Evolutionary conservation across 2,888 invertebrate species (phyloP).

Genomic region (Cerastis rubricosa): DNA sequence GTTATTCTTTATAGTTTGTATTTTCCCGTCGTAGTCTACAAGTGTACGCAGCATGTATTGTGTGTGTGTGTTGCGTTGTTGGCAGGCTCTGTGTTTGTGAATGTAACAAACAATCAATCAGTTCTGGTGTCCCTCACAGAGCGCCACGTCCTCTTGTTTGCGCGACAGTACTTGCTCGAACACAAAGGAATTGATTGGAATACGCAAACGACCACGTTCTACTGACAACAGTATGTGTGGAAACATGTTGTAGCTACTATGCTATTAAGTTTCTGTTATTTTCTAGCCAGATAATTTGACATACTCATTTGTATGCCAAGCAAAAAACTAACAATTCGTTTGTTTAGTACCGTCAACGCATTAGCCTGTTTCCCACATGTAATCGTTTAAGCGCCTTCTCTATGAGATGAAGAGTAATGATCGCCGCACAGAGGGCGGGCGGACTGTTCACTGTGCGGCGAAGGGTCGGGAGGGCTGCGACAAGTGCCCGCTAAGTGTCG

Average conservation of each 20-base stretch:
- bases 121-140: background rate
- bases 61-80: conserved; percentile 4
- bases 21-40: background rate
- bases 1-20: background rate
- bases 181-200: conserved; percentile 42
- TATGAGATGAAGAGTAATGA: conserved; percentile 52
- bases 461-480: conserved; percentile 15
- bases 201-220: conserved; percentile 1
- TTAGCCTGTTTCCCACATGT: conserved; percentile 6
- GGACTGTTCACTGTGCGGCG: conserved; percentile 25
- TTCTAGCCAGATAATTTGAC: background rate
- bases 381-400: conserved; percentile 34
- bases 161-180: conserved; percentile 10
- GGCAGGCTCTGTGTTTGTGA: background rate
- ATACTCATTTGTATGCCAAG: background rate
- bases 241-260: background rate
- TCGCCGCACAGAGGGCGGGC: conserved; percentile 29
- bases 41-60: background rate
- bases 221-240: background rate
- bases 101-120: conserved; percentile 39
- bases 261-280: background rate
- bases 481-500: conserved; percentile 30
- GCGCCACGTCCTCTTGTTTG: background rate
- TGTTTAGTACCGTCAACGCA: conserved; percentile 18
- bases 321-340: conserved; percentile 16